phyloP scores from a whole-genome alignment of 2,888 invertebrate genomes.

The Carabus problematicus region DNA sequence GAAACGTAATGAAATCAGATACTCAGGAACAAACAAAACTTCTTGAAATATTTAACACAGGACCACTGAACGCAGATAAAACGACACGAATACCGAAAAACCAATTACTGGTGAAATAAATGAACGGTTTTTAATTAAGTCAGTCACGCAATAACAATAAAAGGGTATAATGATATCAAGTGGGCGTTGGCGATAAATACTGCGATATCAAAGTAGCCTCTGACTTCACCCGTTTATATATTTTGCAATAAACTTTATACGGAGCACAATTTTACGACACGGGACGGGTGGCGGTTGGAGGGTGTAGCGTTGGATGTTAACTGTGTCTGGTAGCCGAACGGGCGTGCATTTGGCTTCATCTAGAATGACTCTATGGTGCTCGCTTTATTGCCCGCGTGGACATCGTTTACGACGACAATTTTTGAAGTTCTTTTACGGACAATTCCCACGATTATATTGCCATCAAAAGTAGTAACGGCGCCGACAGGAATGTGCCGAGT shows the following conservation, averaged over 20 bases:
- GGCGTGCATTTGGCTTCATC: not conserved
- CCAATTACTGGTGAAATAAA: constrained; percentile 26
- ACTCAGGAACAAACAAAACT: no score
- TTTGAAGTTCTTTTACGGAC: constrained; percentile 38
- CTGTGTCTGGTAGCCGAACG: constrained; percentile 3
- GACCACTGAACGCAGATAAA: no score
- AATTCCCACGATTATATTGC: constrained; percentile 42
- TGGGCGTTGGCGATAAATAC: constrained; percentile 36
- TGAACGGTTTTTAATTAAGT: constrained; percentile 40
- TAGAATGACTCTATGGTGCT: constrained; percentile 7
- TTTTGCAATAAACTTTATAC: constrained; percentile 36
- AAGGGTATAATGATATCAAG: constrained; percentile 39
- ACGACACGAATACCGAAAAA: not conserved
- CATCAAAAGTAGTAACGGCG: constrained; percentile 32
- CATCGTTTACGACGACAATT: constrained; percentile 37
- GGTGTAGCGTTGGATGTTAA: not conserved
- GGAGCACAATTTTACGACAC: constrained; percentile 18
- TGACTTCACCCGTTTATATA: constrained; percentile 21
- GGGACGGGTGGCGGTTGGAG: no score
- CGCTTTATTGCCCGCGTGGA: constrained; percentile 30
- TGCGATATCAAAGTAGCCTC: constrained; percentile 28
- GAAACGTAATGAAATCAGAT: no score
- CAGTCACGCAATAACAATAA: constrained; percentile 42
- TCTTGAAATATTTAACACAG: no score
- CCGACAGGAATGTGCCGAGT: constrained; percentile 14